Base-by-base conservation (phyloP, 2,888 invertebrate genomes). In the Caenorhabditis sp. region DNA sequence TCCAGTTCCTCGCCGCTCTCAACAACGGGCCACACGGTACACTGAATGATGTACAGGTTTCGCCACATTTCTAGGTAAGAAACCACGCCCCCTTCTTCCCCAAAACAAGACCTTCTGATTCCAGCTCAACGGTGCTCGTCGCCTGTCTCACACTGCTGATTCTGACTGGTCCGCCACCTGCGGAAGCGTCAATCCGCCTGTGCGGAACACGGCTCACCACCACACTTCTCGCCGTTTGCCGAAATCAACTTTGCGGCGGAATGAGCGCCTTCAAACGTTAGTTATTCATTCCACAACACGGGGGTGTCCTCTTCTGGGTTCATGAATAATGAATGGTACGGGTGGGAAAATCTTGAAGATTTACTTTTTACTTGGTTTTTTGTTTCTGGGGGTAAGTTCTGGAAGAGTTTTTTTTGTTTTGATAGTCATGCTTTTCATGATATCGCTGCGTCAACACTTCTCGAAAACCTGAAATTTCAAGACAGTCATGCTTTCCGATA, bases 171-270 rank as follows among this genome's bases (percentile, higher is more conserved):
- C 80, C 82, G 7, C 49, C 79, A 12, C 81, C 69, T 5, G 38
- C 84, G 44, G 86, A 81, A 22, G 87, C 87, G 66, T 86, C 72
- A 22, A 70, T 90, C n/a, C 88, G 90, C 59, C 80, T 90, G 51
- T 90, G 90, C 75, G 90, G 90, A 38, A 49, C 76, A 19, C 87
- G 88, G 54, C 89, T 90, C 41, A 90, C 90, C 12, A 69, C 81
- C 49, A 88, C 88, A 0, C 84, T 90, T 26, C 77, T 86, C 19
- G 84, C 86, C 19, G 61, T 90, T 14, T 90, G 90, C 80, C 85
- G 85, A 49, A 89, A 89, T 72, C 88, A 89, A 56, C 56, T 90
- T 22, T 90, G 90, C 63, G 89, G 88, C 26, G 87, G 85, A 47
- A 68, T 79, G 74, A 28, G 64, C n/a, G 49, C 82, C 24, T 79